Base-by-base conservation (phyloP, 2,888 invertebrate genomes). In the Rotaria magnacalcarata region DNA sequence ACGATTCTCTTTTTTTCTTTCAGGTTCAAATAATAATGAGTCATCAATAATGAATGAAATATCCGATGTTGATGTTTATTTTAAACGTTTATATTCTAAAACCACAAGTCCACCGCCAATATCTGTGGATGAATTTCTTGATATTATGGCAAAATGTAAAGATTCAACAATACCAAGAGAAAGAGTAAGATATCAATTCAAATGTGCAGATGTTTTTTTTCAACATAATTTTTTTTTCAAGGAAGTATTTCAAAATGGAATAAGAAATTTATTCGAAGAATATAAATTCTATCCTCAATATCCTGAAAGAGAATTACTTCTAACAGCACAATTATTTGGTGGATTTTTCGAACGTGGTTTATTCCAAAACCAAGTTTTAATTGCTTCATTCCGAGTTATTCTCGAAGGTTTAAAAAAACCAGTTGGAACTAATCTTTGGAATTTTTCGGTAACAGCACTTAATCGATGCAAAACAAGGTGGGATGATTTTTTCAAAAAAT, bases 201-300 rank as follows among this genome's bases (percentile, higher is more conserved):
- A 54, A 54, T 11, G 10, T 11, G 14, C 14, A 50, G 14, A 50
- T 14, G 14, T 50, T 50, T 50, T 11, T 50, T 50, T 50, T 11
- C 14, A 11, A 11, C 8, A 11, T 50, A 11, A 50, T 50, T 52
- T 52, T 8, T 52, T 3, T 52, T 88, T 67, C n/a, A 88, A 91
- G 91, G 91, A 92, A 87, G 90, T 99, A 0, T 97, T 96, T 91
- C 94, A 94, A 47, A 80, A 47, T 90, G 97, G 99, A 95, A 92
- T 99, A 88, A 93, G 96, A 87, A 98, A 97, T 91, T 93, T 99
- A 24, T 98, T 98, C 91, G 99, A 99, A 91, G 99, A 99, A 91
- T 99, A 98, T 92, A 94, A 95, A 89, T 99, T 98, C 91, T 99
- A 99, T 90, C 96, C 97, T 2, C 96, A 98, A 90, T 99, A 99